phyloP scores from a whole-genome alignment of 1,140 invertebrate genomes.

The Coptotermes formosanus region DNA sequence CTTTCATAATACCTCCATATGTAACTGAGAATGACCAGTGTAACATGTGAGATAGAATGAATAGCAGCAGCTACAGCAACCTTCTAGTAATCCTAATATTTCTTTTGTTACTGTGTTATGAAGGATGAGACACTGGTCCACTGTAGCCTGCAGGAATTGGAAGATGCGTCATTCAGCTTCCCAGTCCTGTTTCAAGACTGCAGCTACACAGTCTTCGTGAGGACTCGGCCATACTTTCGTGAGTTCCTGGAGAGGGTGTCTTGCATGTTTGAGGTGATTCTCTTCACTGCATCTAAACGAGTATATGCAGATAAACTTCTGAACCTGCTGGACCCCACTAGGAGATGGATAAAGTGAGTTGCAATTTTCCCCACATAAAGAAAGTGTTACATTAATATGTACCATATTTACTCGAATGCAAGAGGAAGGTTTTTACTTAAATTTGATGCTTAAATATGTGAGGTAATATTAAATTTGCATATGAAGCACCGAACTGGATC shows the following conservation, averaged over 20 bases:
- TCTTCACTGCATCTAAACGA: slow-evolving; percentile 94
- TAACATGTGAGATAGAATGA: too few species aligned
- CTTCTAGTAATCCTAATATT: too few species aligned
- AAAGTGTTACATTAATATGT: too few species aligned
- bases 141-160: slow-evolving; percentile 88
- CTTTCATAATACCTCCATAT: too few species aligned
- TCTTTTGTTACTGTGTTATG: slow-evolving; percentile 32
- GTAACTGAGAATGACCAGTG: too few species aligned
- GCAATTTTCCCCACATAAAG: too few species aligned
- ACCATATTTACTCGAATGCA: too few species aligned
- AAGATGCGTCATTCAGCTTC: slow-evolving; percentile 90
- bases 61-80: too few species aligned
- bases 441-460: too few species aligned
- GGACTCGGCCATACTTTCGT: slow-evolving; percentile 85
- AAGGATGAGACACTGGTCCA: slow-evolving; percentile 95
- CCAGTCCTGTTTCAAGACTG: slow-evolving; percentile 92
- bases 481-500: too few species aligned
- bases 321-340: slow-evolving; percentile 86
- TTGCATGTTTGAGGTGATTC: slow-evolving; percentile 88
- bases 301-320: slow-evolving; percentile 94
- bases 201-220: slow-evolving; percentile 86
- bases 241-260: slow-evolving; percentile 92
- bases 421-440: too few species aligned
- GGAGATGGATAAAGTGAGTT: slow-evolving; percentile 83
- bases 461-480: too few species aligned